Percentiles rank a stretch among this genome's conserved stretches.
These are phyloP conservation scores for Chloroceryle amazona DNA, from an alignment of 2,797 vertebrate species.

Conservation along the genomic window DNA sequence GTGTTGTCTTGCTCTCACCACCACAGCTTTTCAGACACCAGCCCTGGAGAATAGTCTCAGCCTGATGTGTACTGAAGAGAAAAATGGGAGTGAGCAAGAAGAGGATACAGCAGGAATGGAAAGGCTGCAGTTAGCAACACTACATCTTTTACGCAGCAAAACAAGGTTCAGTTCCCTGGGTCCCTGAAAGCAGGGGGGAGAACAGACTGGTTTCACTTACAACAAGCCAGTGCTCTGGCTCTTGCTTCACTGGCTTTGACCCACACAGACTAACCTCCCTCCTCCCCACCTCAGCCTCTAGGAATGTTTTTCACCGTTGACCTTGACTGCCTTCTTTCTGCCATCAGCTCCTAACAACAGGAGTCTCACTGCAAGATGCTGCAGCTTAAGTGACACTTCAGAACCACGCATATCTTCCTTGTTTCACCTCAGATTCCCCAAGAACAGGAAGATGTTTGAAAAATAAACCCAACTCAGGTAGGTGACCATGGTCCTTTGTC, in stretches of 20 bases:
- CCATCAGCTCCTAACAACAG: not conserved
- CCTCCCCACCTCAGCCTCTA: not conserved
- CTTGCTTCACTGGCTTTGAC: not conserved
- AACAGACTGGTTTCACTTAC: not conserved
- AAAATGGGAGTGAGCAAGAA: not conserved
- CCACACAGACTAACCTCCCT: not conserved
- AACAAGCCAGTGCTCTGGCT: not conserved
- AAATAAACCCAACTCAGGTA: not conserved
- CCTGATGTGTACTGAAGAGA: not conserved
- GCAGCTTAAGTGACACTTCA: not conserved
- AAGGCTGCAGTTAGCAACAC: not conserved
- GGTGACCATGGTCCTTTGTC: not conserved
- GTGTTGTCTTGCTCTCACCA: not conserved
- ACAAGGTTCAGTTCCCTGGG: not conserved
- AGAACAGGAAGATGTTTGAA: not conserved
- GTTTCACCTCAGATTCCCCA: not conserved
- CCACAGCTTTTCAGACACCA: not conserved
- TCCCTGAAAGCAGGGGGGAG: not conserved
- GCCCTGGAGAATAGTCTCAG: not conserved
- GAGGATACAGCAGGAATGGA: not conserved
- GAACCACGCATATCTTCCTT: not conserved
- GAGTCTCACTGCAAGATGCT: not conserved
- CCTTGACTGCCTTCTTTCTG: constrained; percentile 18
- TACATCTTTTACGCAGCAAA: not conserved
- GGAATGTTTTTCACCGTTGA: not conserved